These are phyloP conservation scores for Choreutis nemorana DNA, from an alignment of 2,888 invertebrate genomes.

Conservation along the genomic window DNA sequence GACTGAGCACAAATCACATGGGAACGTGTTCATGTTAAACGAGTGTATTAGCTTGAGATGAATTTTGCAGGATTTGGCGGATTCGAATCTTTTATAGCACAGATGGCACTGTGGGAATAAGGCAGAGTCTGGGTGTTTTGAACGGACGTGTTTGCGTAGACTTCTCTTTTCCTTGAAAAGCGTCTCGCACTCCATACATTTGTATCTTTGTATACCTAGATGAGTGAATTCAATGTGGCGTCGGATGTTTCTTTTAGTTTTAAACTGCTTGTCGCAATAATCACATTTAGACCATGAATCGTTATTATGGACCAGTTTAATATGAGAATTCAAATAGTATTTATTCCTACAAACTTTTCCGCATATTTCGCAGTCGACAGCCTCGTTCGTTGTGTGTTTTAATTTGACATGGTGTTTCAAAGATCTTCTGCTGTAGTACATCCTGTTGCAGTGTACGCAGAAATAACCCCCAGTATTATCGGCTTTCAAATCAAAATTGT, in stretches of 20 bases:
- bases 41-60: conserved; percentile 44
- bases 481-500: conserved; percentile 27
- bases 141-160: conserved; percentile 40
- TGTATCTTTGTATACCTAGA: conserved; percentile 41
- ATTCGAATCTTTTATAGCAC: conserved; percentile 44
- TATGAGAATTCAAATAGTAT: conserved; percentile 42
- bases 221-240: conserved; percentile 47
- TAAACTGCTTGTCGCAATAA: conserved; percentile 44
- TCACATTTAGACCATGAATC: conserved; percentile 39
- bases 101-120: conserved; percentile 46
- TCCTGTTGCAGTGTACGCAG: conserved; percentile 31
- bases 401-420: conserved; percentile 43
- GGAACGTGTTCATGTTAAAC: conserved; percentile 41
- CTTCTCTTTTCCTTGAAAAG: conserved; percentile 49
- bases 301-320: conserved; percentile 39
- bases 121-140: conserved; percentile 38
- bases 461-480: conserved; percentile 18
- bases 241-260: conserved; percentile 42
- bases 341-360: conserved; percentile 42
- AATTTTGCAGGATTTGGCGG: conserved; percentile 48
- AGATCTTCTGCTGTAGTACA: conserved; percentile 42
- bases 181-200: conserved; percentile 45
- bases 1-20: conserved; percentile 39
- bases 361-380: conserved; percentile 32
- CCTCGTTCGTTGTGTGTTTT: conserved; percentile 37